Percentiles rank a stretch among this genome's conserved stretches.
Conservation (phyloP, 2,888 invertebrate genomes). For the Gnatocerus cornutus region DNA sequence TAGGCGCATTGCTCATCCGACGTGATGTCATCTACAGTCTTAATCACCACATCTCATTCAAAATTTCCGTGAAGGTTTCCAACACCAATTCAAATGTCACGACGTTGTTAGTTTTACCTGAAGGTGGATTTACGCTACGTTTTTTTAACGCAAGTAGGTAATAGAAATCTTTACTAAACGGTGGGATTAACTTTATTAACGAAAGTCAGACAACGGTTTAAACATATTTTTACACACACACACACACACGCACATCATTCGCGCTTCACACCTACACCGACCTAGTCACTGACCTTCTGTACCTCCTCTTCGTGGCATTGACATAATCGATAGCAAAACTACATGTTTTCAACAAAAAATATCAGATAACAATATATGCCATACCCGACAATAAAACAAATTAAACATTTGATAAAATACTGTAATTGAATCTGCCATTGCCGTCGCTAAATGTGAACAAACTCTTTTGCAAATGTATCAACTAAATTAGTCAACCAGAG, state of each 20-base stretch:
- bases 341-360: no score
- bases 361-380: not conserved
- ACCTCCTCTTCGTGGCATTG: conserved; percentile 22
- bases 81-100: not conserved
- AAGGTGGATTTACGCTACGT: not conserved
- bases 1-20: conserved; percentile 2
- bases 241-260: not conserved
- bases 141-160: no score
- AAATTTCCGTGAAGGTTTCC: conserved; percentile 7
- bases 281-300: conserved; percentile 27
- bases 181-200: not conserved
- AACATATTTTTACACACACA: conserved; percentile 6
- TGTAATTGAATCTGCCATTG: not conserved
- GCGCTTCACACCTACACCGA: conserved; percentile 18
- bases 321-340: not conserved
- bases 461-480: conserved; percentile 10
- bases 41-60: not conserved
- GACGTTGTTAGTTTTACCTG: not conserved
- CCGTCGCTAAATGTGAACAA: not conserved
- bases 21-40: conserved; percentile 10
- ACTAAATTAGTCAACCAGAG: conserved; percentile 29
- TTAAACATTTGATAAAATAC: not conserved
- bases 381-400: not conserved
- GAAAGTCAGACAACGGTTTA: conserved; percentile 1
- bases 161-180: no score